These are phyloP conservation scores for Acanthoscelides obtectus DNA, from an alignment of 2,888 invertebrate species.

Conservation along the genomic window DNA sequence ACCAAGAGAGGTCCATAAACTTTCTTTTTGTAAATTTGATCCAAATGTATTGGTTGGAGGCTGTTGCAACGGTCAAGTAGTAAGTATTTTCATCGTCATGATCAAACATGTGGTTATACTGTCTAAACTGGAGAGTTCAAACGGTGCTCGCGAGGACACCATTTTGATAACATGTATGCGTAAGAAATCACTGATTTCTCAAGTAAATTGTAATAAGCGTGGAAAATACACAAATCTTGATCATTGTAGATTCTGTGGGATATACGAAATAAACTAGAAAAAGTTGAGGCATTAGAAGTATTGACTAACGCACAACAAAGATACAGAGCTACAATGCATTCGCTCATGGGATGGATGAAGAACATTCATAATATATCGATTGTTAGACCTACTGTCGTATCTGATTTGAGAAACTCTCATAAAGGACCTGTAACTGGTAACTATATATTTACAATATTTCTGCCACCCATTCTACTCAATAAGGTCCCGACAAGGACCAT, in stretches of 20 bases:
- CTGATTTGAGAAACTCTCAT: slow-evolving; percentile 58
- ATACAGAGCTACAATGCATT: slow-evolving; percentile 54
- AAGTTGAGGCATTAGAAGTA: slow-evolving; percentile 57
- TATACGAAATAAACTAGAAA: slow-evolving; percentile 28
- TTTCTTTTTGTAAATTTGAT: slow-evolving; percentile 67
- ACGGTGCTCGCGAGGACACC: too few relatives aligned
- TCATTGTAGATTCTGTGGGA: slow-evolving; percentile 30
- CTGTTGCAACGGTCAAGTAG: slow-evolving; percentile 65
- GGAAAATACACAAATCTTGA: not conserved
- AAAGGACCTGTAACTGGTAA: slow-evolving; percentile 52
- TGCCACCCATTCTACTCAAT: not conserved
- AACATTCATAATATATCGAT: slow-evolving; percentile 54
- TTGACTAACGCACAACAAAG: slow-evolving; percentile 59
- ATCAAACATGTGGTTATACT: too few relatives aligned
- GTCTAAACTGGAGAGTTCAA: too few relatives aligned
- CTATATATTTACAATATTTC: not conserved
- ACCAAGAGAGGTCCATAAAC: slow-evolving; percentile 59
- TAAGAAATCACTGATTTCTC: too few relatives aligned
- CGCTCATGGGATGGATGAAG: slow-evolving; percentile 62
- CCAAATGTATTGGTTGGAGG: slow-evolving; percentile 69
- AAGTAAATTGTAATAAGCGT: slow-evolving; percentile 60
- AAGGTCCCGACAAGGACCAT: too few relatives aligned
- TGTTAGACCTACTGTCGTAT: slow-evolving; percentile 58
- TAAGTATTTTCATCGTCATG: too few relatives aligned
- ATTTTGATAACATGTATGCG: too few relatives aligned